Conservation (phyloP, 2,113 vertebrate genomes). For the Callopanchax toddi region DNA sequence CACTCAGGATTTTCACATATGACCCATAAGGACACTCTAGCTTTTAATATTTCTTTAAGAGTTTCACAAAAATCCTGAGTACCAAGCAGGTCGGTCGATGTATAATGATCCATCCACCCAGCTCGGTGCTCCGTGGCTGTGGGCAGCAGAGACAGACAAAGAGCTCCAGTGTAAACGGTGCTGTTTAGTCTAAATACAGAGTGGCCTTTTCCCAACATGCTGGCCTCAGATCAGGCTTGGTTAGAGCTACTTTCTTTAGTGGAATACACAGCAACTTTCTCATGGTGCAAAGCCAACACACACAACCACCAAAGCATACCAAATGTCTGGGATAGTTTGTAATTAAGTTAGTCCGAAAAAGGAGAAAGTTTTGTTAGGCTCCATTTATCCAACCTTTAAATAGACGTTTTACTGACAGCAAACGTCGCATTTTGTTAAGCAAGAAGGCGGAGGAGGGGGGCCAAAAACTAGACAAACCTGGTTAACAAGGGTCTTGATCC, state of each 20-base stretch:
- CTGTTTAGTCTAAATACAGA: constrained; percentile 55
- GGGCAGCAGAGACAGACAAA: constrained; percentile 47
- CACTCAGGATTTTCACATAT: constrained; percentile 58
- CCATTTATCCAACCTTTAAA: neutral
- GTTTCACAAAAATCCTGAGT: constrained; percentile 39
- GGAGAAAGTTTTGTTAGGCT: neutral
- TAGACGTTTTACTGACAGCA: neutral
- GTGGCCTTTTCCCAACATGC: constrained; percentile 12
- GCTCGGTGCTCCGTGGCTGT: constrained; percentile 12
- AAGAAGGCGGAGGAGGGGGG: neutral
- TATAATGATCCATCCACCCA: constrained; percentile 26
- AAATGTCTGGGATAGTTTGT: constrained; percentile 9
- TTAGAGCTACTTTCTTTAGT: constrained; percentile 44
- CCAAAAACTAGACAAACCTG: constrained; percentile 34
- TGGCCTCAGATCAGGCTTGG: constrained; percentile 42
- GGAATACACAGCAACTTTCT: constrained; percentile 37
- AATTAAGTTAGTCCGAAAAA: neutral
- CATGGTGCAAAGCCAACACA: constrained; percentile 45
- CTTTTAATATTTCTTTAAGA: constrained; percentile 40
- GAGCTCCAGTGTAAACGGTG: constrained; percentile 44
- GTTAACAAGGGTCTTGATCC: constrained; percentile 12
- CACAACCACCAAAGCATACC: constrained; percentile 2
- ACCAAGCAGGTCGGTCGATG: neutral
- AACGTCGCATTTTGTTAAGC: constrained; percentile 13
- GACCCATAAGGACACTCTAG: constrained; percentile 47